Percentiles rank a stretch among this genome's conserved stretches.
Conservation (phyloP, 2,797 vertebrate species). For the Galagoides demidoff region DNA sequence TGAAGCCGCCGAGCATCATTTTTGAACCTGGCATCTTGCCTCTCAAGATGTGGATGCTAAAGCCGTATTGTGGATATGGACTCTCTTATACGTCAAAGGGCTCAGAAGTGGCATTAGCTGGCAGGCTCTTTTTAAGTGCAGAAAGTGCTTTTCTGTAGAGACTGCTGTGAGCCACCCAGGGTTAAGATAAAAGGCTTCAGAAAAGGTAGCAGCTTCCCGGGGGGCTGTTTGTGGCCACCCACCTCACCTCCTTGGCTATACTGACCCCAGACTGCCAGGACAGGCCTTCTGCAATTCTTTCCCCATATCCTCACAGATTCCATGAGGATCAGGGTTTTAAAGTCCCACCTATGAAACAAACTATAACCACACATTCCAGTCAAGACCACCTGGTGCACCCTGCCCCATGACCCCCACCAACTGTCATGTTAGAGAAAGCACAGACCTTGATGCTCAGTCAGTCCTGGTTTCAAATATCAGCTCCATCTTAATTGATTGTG, state of each 20-base stretch:
- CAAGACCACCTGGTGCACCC: too few relatives aligned
- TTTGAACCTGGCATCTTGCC: neutral
- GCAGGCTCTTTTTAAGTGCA: slow-evolving; percentile 44
- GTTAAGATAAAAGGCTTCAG: slow-evolving; percentile 74
- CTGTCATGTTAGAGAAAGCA: neutral
- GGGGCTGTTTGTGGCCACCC: neutral
- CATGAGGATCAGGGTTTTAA: neutral
- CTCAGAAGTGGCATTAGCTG: slow-evolving; percentile 47
- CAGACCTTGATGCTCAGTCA: neutral
- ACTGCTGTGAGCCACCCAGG: slow-evolving; percentile 31
- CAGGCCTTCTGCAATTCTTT: neutral
- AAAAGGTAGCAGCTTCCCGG: slow-evolving; percentile 8
- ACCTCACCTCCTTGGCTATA: neutral
- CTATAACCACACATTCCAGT: neutral
- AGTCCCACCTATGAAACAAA: neutral
- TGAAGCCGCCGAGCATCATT: neutral
- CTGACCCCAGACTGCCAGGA: neutral
- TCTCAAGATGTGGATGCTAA: slow-evolving; percentile 26
- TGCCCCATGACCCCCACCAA: neutral
- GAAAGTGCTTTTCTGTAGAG: slow-evolving; percentile 67
- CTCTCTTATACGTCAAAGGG: slow-evolving; percentile 30
- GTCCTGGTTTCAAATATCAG: neutral
- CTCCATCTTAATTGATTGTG: neutral
- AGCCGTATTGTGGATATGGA: slow-evolving; percentile 50
- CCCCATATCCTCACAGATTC: neutral